These are phyloP conservation scores for Sminthurides aquaticus DNA, from an alignment of 2,888 invertebrate genomes.

Conservation along the genomic window DNA sequence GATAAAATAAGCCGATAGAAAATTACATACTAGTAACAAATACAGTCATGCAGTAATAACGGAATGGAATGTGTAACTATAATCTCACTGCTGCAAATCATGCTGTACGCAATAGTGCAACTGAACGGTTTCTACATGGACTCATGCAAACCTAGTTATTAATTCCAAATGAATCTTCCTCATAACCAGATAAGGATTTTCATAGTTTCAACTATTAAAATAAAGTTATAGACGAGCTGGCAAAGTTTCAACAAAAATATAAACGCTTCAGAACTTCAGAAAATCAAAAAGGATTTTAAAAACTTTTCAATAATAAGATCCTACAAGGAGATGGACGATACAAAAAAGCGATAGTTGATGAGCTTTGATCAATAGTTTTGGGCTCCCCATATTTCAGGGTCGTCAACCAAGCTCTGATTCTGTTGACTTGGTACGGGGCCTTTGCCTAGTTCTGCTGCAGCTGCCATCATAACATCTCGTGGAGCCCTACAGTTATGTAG, in stretches of 20 bases:
- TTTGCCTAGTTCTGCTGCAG: constrained; percentile 37
- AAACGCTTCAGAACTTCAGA: not conserved
- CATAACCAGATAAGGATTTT: not conserved
- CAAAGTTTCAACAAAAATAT: not conserved
- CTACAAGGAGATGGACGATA: not conserved
- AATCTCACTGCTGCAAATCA: no score
- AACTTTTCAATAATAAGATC: no score
- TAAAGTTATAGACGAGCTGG: not conserved
- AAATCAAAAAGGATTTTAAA: no score
- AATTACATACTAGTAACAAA: no score
- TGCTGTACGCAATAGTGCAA: no score
- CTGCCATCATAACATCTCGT: constrained; percentile 42
- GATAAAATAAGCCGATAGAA: no score
- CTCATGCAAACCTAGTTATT: no score
- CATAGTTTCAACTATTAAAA: no score
- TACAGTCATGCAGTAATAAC: not conserved
- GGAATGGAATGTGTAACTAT: not conserved
- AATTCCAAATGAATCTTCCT: not conserved
- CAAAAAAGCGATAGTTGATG: constrained; percentile 9
- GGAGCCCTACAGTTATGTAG: constrained; percentile 36
- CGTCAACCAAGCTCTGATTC: constrained; percentile 43
- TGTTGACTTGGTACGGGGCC: constrained; percentile 38
- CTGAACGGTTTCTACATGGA: no score
- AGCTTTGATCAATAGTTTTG: constrained; percentile 37
- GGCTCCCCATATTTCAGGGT: constrained; percentile 43